These are phyloP conservation scores for Monochamus alternatus DNA, from an alignment of 2,888 invertebrate species.

Conservation along the genomic window DNA sequence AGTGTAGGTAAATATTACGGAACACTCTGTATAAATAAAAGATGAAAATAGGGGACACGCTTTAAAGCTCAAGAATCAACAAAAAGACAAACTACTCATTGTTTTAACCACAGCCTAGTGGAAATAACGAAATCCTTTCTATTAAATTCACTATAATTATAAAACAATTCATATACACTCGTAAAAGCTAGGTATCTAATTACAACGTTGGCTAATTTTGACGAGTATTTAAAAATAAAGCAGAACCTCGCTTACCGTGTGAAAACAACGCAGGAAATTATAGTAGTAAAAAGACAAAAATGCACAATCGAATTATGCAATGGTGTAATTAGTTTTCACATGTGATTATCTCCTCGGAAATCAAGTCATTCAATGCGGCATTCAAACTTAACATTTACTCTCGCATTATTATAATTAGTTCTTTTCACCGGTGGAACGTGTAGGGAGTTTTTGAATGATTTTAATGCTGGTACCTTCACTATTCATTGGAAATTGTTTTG, in stretches of 20 bases:
- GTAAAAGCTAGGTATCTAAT: conserved; percentile 5
- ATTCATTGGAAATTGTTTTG: conserved; percentile 24
- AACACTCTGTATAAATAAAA: background rate
- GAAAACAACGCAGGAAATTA: conserved; percentile 12
- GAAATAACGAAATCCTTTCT: conserved; percentile 19
- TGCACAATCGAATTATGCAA: conserved; percentile 30
- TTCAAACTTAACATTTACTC: background rate
- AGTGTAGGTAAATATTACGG: too few relatives aligned
- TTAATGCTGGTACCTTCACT: conserved; percentile 47
- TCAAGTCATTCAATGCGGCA: conserved; percentile 10
- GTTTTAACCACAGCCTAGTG: conserved; percentile 4
- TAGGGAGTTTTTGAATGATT: conserved; percentile 29
- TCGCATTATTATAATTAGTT: conserved; percentile 20
- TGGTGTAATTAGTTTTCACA: conserved; percentile 13
- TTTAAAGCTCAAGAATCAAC: background rate
- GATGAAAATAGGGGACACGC: background rate
- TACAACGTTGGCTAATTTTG: conserved; percentile 24
- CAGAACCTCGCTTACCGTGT: conserved; percentile 3
- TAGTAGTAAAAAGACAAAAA: conserved; percentile 15
- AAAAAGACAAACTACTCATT: background rate
- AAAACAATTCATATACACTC: conserved; percentile 13
- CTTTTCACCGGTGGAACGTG: conserved; percentile 20
- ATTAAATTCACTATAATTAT: conserved; percentile 18
- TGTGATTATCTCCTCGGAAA: conserved; percentile 6
- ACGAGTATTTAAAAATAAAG: conserved; percentile 1